phyloP scores from a whole-genome alignment of 1,140 invertebrate species.

The Hylyphantes graminicola region DNA sequence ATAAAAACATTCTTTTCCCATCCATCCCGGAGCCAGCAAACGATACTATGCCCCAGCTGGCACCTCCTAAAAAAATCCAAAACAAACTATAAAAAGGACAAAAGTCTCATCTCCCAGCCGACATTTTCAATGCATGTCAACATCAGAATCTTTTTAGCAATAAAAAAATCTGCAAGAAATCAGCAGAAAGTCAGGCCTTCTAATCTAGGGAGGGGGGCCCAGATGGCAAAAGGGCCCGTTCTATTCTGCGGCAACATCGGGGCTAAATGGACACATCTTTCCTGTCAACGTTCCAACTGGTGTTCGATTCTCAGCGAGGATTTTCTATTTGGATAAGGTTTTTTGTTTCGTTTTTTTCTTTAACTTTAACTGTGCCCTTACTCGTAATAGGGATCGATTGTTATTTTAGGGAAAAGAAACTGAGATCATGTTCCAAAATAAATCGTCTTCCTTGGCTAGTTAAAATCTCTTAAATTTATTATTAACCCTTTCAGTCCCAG shows the following conservation, averaged over 20 bases:
- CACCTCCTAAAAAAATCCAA: no score
- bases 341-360: conserved; percentile 14
- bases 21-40: no score
- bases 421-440: no score
- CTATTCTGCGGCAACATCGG: conserved; percentile 17
- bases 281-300: conserved; percentile 60
- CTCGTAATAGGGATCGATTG: no score
- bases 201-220: conserved; percentile 48
- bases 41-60: no score
- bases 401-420: no score
- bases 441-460: no score
- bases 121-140: conserved; percentile 58
- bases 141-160: conserved; percentile 60
- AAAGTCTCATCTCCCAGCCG: conserved; percentile 47
- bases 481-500: no score
- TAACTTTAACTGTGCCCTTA: neutral
- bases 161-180: conserved; percentile 15
- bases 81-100: conserved; percentile 31
- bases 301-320: conserved; percentile 51
- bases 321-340: conserved; percentile 39
- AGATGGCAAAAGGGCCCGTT: conserved; percentile 57
- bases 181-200: conserved; percentile 43
- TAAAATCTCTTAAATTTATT: no score
- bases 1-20: no score
- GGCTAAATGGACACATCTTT: conserved; percentile 47